Conservation (phyloP, 2,797 vertebrate species). For the Lithobates pipiens region DNA sequence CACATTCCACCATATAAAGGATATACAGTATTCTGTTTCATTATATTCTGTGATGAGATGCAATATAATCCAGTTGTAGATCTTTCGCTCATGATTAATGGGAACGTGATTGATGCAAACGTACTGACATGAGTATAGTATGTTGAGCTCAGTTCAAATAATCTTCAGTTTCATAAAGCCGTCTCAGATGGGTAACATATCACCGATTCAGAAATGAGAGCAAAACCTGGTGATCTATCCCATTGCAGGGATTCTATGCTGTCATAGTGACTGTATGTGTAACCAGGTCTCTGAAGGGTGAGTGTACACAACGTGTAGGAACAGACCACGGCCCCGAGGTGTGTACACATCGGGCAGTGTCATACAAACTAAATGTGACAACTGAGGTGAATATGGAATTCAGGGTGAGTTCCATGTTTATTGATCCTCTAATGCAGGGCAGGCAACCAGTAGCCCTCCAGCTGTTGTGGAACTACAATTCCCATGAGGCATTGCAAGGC, state of each 20-base stretch:
- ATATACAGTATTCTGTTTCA: conserved; percentile 2
- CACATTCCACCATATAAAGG: conserved; percentile 6
- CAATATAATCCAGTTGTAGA: neutral
- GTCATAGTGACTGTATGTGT: neutral
- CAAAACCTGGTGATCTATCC: too few species aligned
- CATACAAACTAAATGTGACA: too few species aligned
- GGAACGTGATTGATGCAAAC: neutral
- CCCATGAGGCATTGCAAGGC: too few species aligned
- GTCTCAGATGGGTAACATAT: neutral
- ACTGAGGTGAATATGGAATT: too few species aligned
- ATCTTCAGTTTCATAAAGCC: neutral
- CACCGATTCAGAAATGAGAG: neutral
- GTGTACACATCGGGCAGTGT: neutral
- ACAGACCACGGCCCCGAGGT: neutral
- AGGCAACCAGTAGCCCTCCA: too few species aligned
- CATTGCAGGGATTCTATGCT: neutral
- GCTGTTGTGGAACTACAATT: too few species aligned
- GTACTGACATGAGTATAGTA: neutral
- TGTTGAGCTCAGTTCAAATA: neutral
- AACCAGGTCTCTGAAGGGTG: neutral
- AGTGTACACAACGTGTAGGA: neutral
- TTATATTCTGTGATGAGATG: neutral
- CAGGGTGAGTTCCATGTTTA: too few species aligned
- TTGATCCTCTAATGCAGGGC: too few species aligned
- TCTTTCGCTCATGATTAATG: neutral